Conservation (phyloP, 2,113 vertebrate genomes). For the Grammomys surdaster region DNA sequence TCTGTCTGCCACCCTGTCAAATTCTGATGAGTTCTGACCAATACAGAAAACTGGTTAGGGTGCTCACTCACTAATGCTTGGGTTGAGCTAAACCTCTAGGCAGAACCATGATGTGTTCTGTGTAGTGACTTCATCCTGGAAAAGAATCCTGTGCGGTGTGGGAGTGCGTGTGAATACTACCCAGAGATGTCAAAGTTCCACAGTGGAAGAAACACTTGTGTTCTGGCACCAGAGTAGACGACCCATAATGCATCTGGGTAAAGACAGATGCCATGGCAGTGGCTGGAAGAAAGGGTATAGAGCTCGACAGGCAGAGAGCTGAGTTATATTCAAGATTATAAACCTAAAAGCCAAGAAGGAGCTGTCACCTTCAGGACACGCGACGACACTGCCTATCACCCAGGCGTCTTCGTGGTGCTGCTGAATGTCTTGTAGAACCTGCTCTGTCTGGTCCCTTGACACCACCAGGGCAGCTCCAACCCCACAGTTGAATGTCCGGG, state of each 20-base stretch:
- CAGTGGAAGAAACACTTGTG: background rate
- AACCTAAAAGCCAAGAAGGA: background rate
- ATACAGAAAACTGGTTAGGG: background rate
- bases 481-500: conserved; percentile 97
- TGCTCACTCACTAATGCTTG: background rate
- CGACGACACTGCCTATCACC: conserved; percentile 91
- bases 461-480: conserved; percentile 94
- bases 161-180: background rate
- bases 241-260: background rate
- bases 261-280: background rate
- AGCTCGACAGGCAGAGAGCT: background rate
- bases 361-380: conserved; percentile 87
- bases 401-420: conserved; percentile 90
- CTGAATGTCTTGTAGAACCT: conserved; percentile 89
- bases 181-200: background rate
- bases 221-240: no score
- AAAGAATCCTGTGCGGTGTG: background rate
- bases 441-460: conserved; percentile 86
- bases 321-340: background rate
- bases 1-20: background rate
- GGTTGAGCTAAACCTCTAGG: background rate
- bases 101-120: background rate
- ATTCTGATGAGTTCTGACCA: background rate
- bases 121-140: background rate
- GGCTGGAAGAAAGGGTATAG: background rate